Evolutionary conservation across 2,113 vertebrate species (phyloP).

Genomic region (Numida meleagris): DNA sequence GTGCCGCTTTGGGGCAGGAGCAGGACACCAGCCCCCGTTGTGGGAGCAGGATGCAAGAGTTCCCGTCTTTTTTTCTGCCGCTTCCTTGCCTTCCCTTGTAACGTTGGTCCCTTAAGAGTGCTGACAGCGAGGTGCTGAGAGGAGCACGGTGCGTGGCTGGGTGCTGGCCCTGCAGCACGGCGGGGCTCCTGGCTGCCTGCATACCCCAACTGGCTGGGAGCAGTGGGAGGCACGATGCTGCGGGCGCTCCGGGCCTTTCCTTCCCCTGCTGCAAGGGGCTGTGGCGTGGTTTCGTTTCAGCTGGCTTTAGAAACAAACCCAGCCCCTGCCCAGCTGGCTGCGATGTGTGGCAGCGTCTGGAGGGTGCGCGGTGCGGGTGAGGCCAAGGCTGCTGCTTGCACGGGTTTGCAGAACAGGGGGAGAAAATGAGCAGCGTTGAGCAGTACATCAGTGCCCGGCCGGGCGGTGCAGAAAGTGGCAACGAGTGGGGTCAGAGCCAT

Average conservation of each 20-base stretch:
- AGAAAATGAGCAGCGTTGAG: not conserved
- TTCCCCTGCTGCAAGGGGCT: accelerated
- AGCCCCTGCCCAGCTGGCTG: not conserved
- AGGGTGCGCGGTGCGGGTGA: not conserved
- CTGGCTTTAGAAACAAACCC: not conserved
- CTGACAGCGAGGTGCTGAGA: accelerated
- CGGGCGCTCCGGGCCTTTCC: not conserved
- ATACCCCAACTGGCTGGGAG: accelerated
- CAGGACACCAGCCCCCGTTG: accelerated
- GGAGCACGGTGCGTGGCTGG: accelerated
- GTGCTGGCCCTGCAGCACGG: not conserved
- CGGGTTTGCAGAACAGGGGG: not conserved
- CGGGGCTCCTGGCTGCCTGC: accelerated
- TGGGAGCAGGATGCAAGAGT: not conserved
- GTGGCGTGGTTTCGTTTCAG: not conserved
- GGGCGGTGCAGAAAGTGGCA: accelerated
- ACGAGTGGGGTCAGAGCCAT: not conserved
- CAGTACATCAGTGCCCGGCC: accelerated
- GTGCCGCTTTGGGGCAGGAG: not conserved
- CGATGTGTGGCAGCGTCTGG: not conserved
- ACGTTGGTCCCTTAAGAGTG: not conserved
- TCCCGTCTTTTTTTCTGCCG: not conserved
- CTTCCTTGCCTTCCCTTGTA: not conserved
- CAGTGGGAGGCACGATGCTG: accelerated
- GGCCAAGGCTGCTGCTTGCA: not conserved